phyloP scores from a whole-genome alignment of 2,113 vertebrate genomes.

The Tauraco erythrolophus region DNA sequence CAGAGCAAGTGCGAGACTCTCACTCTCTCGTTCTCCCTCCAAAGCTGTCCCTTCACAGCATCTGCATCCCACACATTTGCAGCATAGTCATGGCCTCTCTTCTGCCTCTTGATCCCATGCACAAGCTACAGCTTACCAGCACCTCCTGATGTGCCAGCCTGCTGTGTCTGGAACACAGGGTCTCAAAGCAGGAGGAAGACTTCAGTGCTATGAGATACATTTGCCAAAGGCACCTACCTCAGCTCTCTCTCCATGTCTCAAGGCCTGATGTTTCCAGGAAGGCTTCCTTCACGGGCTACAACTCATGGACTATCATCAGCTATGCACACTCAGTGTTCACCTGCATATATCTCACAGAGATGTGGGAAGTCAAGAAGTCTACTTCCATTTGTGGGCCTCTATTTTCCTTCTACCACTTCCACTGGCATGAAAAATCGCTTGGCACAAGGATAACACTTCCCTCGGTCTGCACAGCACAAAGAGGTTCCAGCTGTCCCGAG shows the following conservation, averaged over 20 bases:
- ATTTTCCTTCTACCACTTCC: not conserved
- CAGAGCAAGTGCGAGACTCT: fast-evolving
- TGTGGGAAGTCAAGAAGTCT: not conserved
- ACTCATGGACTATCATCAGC: not conserved
- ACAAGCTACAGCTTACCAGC: not conserved
- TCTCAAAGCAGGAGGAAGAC: not conserved
- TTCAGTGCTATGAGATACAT: not conserved
- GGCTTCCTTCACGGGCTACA: not conserved
- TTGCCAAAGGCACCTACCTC: not conserved
- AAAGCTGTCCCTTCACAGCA: not conserved
- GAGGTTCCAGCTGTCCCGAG: not conserved
- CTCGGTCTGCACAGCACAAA: not conserved
- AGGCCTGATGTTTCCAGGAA: not conserved
- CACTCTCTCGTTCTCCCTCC: not conserved
- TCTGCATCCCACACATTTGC: not conserved
- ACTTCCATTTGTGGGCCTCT: not conserved
- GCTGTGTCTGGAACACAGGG: not conserved
- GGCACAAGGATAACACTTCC: not conserved
- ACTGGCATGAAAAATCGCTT: not conserved
- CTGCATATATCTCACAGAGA: not conserved
- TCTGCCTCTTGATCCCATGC: not conserved
- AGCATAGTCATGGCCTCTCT: not conserved
- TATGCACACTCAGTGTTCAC: not conserved
- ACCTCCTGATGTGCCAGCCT: not conserved
- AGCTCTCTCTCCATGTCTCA: not conserved